Base-by-base conservation (phyloP, 2,888 invertebrate species). In the Augiades crinisus region DNA sequence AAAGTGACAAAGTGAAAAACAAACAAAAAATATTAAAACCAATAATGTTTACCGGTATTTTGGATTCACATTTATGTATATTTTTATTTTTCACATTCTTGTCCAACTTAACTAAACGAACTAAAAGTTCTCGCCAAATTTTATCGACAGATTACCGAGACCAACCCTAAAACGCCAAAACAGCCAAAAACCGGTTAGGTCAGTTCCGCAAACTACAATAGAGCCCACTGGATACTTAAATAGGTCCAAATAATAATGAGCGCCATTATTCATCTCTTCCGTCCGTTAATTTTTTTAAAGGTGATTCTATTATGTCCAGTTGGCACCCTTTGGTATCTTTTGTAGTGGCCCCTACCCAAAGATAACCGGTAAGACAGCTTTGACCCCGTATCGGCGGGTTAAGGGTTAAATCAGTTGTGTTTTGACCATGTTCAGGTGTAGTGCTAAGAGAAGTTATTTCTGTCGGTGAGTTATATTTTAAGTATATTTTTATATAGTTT, bases 361-460 rank as follows among this genome's bases (percentile, higher is more conserved):
- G 88, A 88, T 81, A 89, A 89, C 89, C 80, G 86, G 89, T 87
- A 88, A 89, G 89, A 89, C 89, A 84, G 73, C 78, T 86, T 83
- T 85, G 82, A 81, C 82, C 86, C 78, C 60, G 30, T 31, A 44
- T 40, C 68, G 54, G 59, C 61, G 58, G 67, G 59, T 54, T 65
- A 67, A 81, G 86, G 84, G 87, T 86, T 85, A 75, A 72, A 57
- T 80, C 81, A 88, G 88, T 88, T 64, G 65, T 60, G 63, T 63
- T 78, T 72, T 86, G 84, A 78, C 85, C 85, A 74, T 68, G 74
- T 62, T 56, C 51, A 63, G 43, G 50, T 58, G 68, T 63, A 58
- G 65, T 44, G 43, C 17, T 24, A 4, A 3, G 12, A 1, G n/a
- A n/a, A n/a, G n/a, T n/a, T 34, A 0, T 19, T 5, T 12, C 12